Base-by-base conservation (phyloP, 2,113 vertebrate species). In the Monarcha castaneiventris region DNA sequence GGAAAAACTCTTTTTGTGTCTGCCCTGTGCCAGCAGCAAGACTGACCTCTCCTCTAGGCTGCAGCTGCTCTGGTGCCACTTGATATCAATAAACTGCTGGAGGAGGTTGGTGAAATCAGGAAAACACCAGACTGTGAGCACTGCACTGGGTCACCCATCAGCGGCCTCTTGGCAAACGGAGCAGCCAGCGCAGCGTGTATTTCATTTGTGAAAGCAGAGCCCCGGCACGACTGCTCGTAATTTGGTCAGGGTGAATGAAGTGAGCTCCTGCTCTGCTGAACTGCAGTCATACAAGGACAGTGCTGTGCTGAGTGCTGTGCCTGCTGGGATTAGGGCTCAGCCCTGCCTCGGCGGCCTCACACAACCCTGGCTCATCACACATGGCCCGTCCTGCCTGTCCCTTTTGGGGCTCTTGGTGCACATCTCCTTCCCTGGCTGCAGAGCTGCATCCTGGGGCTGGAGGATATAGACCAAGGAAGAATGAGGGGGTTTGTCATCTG, bases 351-450 rank as follows among this genome's bases (percentile, higher is more conserved):
- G 43, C 0, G 1, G 52, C 79, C 72, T 46, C 2, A 1, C 39
- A 11, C 75, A 75, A 5, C 10, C 56, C 55, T 27, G 2, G 56
- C 55, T 75, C 37, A 1, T 32, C 32, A 37, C 52, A 7, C 4
- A 0, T 0, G 11, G 7, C 37, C 54, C 0, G 0, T 20, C 27
- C 35, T 27, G 55, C 4, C 39, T 10, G 58, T 21, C 26, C n/a
- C 9, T 10, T 10, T 10, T 17, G 43, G 5, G 43, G 56, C 39
- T 72, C 43, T 54, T 6, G 32, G 17, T 4, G 76, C 61, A 1
- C 30, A 4, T 46, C 46, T 43, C 23, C 13, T 46, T 22, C 16
- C 27, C 16, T 5, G 49, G 27, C 69, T 27, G 37, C n/a, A 15
- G 51, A 19, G 10, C 46, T 49, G 62, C 8, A 0, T 26, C 33